phyloP scores from a whole-genome alignment of 2,797 vertebrate genomes.

The Percopsis omiscomaycus region DNA sequence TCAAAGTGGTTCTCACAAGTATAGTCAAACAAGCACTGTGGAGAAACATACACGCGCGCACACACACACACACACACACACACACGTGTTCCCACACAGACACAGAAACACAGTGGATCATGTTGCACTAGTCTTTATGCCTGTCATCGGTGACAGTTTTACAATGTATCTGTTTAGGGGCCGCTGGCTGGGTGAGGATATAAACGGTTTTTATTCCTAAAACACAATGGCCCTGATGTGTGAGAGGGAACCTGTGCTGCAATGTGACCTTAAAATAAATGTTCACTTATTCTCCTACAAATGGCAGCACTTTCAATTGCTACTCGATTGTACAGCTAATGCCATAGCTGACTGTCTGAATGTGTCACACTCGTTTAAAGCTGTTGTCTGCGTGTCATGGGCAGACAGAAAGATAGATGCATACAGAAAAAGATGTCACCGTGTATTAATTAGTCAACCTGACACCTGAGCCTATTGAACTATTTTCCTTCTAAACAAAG shows the following conservation, averaged over 20 bases:
- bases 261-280: slow-evolving; percentile 16
- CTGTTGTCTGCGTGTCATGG: background rate
- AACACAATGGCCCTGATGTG: slow-evolving; percentile 32
- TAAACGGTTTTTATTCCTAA: slow-evolving; percentile 42
- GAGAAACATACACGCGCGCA: no score
- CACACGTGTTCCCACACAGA: background rate
- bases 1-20: background rate
- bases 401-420: background rate
- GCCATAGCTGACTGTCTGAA: background rate
- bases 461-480: slow-evolving; percentile 5
- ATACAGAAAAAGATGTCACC: background rate
- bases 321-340: background rate
- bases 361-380: slow-evolving; percentile 3
- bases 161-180: slow-evolving; percentile 31
- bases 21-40: background rate
- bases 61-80: background rate
- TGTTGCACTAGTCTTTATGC: slow-evolving; percentile 31
- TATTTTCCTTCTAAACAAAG: background rate
- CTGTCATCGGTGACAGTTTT: slow-evolving; percentile 42
- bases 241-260: slow-evolving; percentile 10
- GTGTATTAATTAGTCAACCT: background rate
- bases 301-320: background rate
- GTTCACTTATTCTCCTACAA: background rate
- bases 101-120: slow-evolving; percentile 3
- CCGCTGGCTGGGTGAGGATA: slow-evolving; percentile 20